Conservation (phyloP, 2,113 vertebrate genomes). For the Rhineura floridana region DNA sequence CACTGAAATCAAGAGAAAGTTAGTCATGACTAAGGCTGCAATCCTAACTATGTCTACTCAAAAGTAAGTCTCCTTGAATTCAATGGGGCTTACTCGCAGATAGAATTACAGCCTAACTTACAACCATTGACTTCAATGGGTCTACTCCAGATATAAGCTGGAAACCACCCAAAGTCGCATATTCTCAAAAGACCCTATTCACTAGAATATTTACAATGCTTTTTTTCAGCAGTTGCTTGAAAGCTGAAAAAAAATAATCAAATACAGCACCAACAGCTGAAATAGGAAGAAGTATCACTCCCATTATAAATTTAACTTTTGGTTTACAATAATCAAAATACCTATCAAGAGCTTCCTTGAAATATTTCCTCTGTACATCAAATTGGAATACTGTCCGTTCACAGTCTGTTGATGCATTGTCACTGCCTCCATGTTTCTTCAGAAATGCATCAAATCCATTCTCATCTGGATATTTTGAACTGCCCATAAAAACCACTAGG, state of each 20-base stretch:
- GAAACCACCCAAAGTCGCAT: background rate
- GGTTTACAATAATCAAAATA: slow-evolving; percentile 59
- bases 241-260: background rate
- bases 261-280: background rate
- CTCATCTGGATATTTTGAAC: slow-evolving; percentile 93
- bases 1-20: no score
- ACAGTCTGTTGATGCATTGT: slow-evolving; percentile 95
- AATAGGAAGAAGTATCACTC: background rate
- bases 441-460: slow-evolving; percentile 95
- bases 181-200: background rate
- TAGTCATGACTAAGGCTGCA: no score
- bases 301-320: background rate
- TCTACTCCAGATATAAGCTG: no score
- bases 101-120: no score
- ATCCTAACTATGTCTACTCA: no score
- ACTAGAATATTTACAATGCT: background rate
- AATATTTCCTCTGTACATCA: slow-evolving; percentile 92
- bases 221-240: background rate
- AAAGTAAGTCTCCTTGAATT: no score
- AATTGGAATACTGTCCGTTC: slow-evolving; percentile 97
- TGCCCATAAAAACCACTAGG: slow-evolving; percentile 98
- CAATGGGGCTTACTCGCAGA: no score
- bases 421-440: slow-evolving; percentile 94
- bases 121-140: no score
- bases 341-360: slow-evolving; percentile 94